These are phyloP conservation scores for Neodon shergylaensis DNA, from an alignment of 2,113 vertebrate genomes.

Conservation along the genomic window DNA sequence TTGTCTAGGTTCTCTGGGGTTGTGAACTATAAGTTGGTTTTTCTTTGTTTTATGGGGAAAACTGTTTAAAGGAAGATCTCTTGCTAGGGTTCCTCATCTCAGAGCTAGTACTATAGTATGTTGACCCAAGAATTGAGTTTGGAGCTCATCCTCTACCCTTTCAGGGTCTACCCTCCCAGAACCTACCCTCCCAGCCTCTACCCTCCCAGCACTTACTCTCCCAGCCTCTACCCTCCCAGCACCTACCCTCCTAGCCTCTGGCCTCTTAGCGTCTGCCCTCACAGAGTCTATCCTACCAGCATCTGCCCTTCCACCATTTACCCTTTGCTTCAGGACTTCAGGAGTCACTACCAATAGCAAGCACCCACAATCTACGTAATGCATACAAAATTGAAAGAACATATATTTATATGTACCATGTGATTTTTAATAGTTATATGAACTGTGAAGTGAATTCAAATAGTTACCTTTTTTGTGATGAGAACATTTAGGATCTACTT, in stretches of 20 bases:
- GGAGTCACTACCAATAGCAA: not conserved
- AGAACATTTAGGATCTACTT: not conserved
- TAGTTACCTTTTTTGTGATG: not conserved
- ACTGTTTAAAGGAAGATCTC: not conserved
- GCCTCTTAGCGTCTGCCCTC: not conserved
- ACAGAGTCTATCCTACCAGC: not conserved
- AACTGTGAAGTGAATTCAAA: not conserved
- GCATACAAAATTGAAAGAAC: not conserved
- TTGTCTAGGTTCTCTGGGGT: too few relatives aligned
- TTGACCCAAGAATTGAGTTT: not conserved
- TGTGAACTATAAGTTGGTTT: too few relatives aligned
- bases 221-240: not conserved
- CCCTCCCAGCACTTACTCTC: too few relatives aligned
- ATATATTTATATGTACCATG: not conserved
- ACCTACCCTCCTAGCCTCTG: accelerated
- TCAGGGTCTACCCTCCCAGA: not conserved
- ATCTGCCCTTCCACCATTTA: not conserved
- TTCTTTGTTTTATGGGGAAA: not conserved
- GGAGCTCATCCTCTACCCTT: not conserved
- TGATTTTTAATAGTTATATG: not conserved
- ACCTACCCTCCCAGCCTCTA: not conserved
- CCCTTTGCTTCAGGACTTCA: not conserved
- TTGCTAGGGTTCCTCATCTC: not conserved
- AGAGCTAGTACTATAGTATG: not conserved
- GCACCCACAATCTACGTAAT: not conserved